Base-by-base conservation (phyloP, 2,888 invertebrate species). In the Cheilosia vernalis region DNA sequence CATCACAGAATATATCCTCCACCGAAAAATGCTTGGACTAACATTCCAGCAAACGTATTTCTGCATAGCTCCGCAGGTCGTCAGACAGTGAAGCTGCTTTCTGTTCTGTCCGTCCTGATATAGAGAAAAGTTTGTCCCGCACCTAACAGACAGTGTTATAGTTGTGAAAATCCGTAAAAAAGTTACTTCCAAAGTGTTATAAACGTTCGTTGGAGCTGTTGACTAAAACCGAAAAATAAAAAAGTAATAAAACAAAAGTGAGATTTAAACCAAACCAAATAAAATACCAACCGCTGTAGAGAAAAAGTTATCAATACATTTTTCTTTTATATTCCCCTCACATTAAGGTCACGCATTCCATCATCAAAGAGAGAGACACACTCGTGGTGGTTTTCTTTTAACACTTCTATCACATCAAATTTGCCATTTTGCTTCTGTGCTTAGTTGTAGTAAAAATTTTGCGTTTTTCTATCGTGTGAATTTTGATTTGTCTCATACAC, bases 11-110 rank as follows among this genome's bases (percentile, higher is more conserved):
- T 72, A 85, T 85, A 85, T 80, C 76, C 81, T 67, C 76, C 76
- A 85, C 47, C 85, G 61, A 60, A 85, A 85, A 81, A 77, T 81
- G 63, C 85, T 72, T 77, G 80, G 85, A 77, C 85, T 21, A 89
- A 90, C 89, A 88, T 89, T 88, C 87, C 87, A 84, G 87, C 89
- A 88, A 89, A 89, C 89, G 88, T 88, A 90, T 88, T 85, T 87
- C 88, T 89, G 91, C 92, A 92, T 90, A 92, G 92, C 91, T 90
- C 89, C 90, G 90, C 90, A 91, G 91, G 91, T 90, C 91, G 92
- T 91, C 92, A 91, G 90, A 91, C 91, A 92, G 92, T 92, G 89
- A 89, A 91, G 92, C 91, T 90, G 92, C 89, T 90, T 87, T 87
- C 61, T 87, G 87, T 87, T 88, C 88, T 89, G 89, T 89, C 89